Conservation (phyloP, 2,888 invertebrate genomes). For the Cantharis rustica region DNA sequence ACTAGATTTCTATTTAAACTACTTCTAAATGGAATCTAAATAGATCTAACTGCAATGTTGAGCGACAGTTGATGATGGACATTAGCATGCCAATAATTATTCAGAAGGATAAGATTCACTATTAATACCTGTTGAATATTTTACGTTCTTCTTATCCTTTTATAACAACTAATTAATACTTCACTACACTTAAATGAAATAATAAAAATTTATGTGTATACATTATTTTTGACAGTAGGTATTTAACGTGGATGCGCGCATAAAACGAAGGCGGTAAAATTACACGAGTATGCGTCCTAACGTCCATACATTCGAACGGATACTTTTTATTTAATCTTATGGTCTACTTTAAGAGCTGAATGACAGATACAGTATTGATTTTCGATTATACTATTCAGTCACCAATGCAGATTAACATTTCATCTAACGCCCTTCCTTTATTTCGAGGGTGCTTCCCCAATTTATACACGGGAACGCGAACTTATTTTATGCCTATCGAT, state of each 20-base stretch:
- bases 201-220: constrained; percentile 7
- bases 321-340: constrained; percentile 18
- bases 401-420: constrained; percentile 32
- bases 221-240: neutral
- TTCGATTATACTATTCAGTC: constrained; percentile 38
- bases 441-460: constrained; percentile 28
- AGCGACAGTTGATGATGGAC: constrained; percentile 30
- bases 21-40: constrained; percentile 33
- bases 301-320: constrained; percentile 9
- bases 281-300: constrained; percentile 27
- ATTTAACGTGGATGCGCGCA: constrained; percentile 17
- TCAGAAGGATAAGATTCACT: constrained; percentile 29
- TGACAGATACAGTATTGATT: constrained; percentile 45
- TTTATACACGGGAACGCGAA: constrained; percentile 14
- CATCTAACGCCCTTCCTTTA: constrained; percentile 27
- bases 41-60: constrained; percentile 29
- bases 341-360: constrained; percentile 19
- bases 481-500: neutral
- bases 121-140: constrained; percentile 41
- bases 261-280: constrained; percentile 11
- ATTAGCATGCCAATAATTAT: constrained; percentile 37
- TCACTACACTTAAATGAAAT: constrained; percentile 21
- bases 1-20: constrained; percentile 25
- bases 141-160: constrained; percentile 23
- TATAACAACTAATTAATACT: constrained; percentile 19